A percentile compares a stretch with the other conserved stretches of the same genome.
These are phyloP conservation scores for Drosophila neotestacea DNA, from an alignment of 2,888 invertebrate genomes.

Conservation along the genomic window DNA sequence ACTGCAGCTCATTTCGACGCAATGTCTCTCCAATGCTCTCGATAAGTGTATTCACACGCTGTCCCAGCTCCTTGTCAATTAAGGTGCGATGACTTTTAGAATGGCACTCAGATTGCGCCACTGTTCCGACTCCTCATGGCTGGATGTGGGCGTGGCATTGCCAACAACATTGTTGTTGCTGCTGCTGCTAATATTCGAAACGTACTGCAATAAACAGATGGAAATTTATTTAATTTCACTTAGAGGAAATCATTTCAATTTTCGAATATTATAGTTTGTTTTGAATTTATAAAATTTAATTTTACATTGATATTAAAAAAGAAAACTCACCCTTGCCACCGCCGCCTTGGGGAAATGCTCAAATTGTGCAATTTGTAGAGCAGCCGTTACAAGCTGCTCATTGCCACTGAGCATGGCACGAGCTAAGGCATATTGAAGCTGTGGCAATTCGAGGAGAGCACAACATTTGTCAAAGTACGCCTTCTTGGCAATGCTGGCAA, in stretches of 20 bases:
- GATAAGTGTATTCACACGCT: conserved; percentile 81
- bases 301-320: too few species aligned
- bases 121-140: conserved; percentile 63
- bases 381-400: conserved; percentile 77
- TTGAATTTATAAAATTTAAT: too few species aligned
- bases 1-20: conserved; percentile 79
- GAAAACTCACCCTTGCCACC: conserved; percentile 77
- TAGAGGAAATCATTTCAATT: too few species aligned
- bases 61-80: conserved; percentile 80
- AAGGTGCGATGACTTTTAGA: conserved; percentile 79
- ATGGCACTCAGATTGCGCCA: conserved; percentile 83
- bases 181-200: conserved; percentile 60
- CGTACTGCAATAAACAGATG: conserved; percentile 53
- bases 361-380: conserved; percentile 83
- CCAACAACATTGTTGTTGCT: neutral
- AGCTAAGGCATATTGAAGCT: conserved; percentile 83
- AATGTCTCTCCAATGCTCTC: conserved; percentile 76
- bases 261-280: too few species aligned
- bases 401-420: conserved; percentile 79
- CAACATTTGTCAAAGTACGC: conserved; percentile 83
- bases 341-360: conserved; percentile 81
- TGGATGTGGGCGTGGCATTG: conserved; percentile 6
- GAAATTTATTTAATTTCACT: too few species aligned
- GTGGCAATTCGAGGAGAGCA: conserved; percentile 74
- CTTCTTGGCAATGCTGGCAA: conserved; percentile 83